Evolutionary conservation across 1,140 invertebrate genomes (phyloP).

Genomic region (Lycorma delicatula): DNA sequence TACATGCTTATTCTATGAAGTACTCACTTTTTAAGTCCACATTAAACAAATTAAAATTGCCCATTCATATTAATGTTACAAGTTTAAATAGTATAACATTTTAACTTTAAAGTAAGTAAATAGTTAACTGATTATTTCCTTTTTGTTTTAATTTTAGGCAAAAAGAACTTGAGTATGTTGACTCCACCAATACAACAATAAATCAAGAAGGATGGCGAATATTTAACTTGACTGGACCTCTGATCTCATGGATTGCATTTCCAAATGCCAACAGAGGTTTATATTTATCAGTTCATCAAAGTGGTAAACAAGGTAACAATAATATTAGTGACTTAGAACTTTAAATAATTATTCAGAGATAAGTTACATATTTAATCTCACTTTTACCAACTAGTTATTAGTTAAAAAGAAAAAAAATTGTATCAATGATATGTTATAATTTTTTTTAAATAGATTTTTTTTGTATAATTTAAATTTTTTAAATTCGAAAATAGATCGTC

Average conservation of each 20-base stretch:
- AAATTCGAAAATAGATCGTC: no score
- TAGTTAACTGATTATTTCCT: not conserved
- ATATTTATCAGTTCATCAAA: conserved; percentile 72
- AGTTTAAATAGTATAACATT: not conserved
- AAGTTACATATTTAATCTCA: not conserved
- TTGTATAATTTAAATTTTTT: no score
- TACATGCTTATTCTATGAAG: no score
- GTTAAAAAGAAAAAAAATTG: no score
- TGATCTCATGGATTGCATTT: conserved; percentile 66
- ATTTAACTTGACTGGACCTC: conserved; percentile 63
- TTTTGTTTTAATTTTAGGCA: conserved; percentile 19
- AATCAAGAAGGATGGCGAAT: conserved; percentile 65
- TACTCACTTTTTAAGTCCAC: no score
- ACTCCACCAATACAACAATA: conserved; percentile 52
- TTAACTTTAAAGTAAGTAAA: no score
- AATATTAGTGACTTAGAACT: not conserved
- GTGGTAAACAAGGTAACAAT: conserved; percentile 52
- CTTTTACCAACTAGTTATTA: no score
- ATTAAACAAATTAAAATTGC: no score
- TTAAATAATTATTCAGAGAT: no score
- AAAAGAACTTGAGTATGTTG: conserved; percentile 52
- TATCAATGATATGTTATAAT: no score
- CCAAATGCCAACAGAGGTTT: conserved; percentile 76
- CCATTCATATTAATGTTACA: no score
- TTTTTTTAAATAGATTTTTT: no score